Evolutionary conservation across 1,140 invertebrate genomes (phyloP).

Genomic region (Drosophila serrata): DNA sequence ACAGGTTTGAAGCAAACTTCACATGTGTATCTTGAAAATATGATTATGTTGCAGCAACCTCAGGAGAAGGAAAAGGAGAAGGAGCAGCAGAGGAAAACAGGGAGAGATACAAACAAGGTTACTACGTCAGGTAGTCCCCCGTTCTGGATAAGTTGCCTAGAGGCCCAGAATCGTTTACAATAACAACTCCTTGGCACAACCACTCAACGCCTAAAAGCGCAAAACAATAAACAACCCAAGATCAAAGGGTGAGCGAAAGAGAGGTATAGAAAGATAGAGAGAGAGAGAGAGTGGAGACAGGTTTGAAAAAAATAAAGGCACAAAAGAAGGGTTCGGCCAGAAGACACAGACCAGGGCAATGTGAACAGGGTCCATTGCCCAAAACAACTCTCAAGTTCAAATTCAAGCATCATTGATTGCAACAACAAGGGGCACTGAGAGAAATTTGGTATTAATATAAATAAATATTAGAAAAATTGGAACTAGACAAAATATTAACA

Average conservation of each 20-base stretch:
- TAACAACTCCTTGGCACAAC: slow-evolving; percentile 13
- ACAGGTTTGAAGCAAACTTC: slow-evolving; percentile 66
- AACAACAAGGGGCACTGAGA: slow-evolving; percentile 15
- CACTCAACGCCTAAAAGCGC: slow-evolving; percentile 58
- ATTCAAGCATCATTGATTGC: slow-evolving; percentile 28
- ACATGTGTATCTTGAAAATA: slow-evolving; percentile 72
- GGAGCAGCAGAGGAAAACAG: neutral
- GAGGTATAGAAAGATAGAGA: neutral
- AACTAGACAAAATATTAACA: too few relatives aligned
- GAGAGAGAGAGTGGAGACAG: slow-evolving; percentile 38
- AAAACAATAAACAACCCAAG: slow-evolving; percentile 63
- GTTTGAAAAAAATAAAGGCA: slow-evolving; percentile 51
- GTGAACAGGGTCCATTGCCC: slow-evolving; percentile 27
- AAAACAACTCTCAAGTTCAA: slow-evolving; percentile 40
- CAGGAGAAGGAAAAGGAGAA: neutral
- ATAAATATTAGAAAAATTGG: neutral
- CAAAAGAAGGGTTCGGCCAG: slow-evolving; percentile 38
- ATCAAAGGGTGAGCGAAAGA: slow-evolving; percentile 30
- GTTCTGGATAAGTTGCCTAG: slow-evolving; percentile 22
- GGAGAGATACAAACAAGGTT: slow-evolving; percentile 53
- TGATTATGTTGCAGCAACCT: slow-evolving; percentile 66
- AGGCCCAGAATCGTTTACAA: slow-evolving; percentile 22
- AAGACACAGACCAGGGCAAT: slow-evolving; percentile 10
- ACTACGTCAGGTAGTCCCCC: slow-evolving; percentile 66
- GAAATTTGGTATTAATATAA: neutral